Conservation (phyloP, 2,797 vertebrate species). For the Argyrosomus regius region DNA sequence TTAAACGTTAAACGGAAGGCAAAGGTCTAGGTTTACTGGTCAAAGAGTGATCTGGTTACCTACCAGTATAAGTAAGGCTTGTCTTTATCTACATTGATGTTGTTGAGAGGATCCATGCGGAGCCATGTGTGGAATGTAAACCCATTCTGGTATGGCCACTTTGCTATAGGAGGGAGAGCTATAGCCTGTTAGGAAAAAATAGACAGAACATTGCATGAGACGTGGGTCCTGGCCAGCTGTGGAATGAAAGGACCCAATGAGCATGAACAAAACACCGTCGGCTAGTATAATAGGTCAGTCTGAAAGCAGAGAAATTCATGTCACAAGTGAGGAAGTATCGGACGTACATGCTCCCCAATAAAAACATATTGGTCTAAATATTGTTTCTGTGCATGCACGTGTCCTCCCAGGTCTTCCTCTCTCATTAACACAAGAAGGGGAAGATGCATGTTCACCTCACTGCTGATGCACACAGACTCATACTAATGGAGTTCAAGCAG, state of each 20-base stretch:
- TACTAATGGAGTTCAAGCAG: constrained; percentile 16
- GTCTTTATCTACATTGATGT: constrained; percentile 99
- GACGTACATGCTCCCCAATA: not conserved
- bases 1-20: constrained; percentile 11
- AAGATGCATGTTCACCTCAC: constrained; percentile 4
- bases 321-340: not conserved
- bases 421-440: constrained; percentile 44
- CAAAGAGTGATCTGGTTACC: constrained; percentile 63
- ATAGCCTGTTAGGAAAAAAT: constrained; percentile 88
- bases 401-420: constrained; percentile 27
- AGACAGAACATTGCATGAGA: constrained; percentile 6
- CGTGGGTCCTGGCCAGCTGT: not conserved
- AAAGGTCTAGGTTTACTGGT: not conserved
- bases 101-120: constrained; percentile 98
- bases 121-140: constrained; percentile 99
- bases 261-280: not conserved
- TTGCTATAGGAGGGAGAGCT: constrained; percentile 97
- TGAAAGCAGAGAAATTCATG: not conserved
- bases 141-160: constrained; percentile 98
- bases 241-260: constrained; percentile 5
- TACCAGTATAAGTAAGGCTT: constrained; percentile 99
- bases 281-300: not conserved
- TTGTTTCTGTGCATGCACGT: not conserved
- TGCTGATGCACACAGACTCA: constrained; percentile 11
- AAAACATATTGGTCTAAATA: constrained; percentile 4